Conservation (phyloP, 2,888 invertebrate genomes). For the Drosophila mulleri region DNA sequence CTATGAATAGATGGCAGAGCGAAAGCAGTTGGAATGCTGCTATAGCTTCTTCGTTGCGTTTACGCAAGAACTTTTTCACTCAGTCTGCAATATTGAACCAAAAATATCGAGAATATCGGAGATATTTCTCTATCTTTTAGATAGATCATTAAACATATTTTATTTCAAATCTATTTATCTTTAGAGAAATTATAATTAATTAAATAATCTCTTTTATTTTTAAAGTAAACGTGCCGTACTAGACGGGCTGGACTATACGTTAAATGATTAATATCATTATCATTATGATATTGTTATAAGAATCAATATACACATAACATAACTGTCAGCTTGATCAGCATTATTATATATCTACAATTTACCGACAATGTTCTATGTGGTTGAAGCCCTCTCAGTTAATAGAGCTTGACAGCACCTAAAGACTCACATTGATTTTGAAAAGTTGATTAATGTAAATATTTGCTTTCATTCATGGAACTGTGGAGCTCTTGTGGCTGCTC, state of each 20-base stretch:
- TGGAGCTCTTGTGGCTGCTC: background rate
- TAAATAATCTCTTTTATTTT: too few species aligned
- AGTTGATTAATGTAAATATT: constrained; percentile 7
- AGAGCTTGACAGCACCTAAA: background rate
- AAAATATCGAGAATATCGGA: background rate
- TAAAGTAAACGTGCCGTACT: too few species aligned
- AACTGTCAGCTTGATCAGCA: too few species aligned
- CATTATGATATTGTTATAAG: background rate
- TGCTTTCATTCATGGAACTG: constrained; percentile 1
- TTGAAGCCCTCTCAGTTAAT: background rate
- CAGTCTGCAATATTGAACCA: background rate
- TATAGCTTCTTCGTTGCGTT: constrained; percentile 21
- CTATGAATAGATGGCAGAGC: constrained; percentile 4
- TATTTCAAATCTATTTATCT: background rate
- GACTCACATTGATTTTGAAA: background rate
- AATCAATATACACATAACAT: too few species aligned
- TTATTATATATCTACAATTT: background rate
- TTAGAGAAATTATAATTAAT: too few species aligned
- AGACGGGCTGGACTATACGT: background rate
- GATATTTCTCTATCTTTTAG: background rate
- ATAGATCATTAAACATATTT: background rate
- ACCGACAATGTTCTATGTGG: background rate
- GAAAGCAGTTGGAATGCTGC: constrained; percentile 48
- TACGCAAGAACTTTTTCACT: constrained; percentile 29
- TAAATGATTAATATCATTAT: background rate